Evolutionary conservation across 2,888 invertebrate genomes (phyloP).

Genomic region (Hemicrepidius hirtus): DNA sequence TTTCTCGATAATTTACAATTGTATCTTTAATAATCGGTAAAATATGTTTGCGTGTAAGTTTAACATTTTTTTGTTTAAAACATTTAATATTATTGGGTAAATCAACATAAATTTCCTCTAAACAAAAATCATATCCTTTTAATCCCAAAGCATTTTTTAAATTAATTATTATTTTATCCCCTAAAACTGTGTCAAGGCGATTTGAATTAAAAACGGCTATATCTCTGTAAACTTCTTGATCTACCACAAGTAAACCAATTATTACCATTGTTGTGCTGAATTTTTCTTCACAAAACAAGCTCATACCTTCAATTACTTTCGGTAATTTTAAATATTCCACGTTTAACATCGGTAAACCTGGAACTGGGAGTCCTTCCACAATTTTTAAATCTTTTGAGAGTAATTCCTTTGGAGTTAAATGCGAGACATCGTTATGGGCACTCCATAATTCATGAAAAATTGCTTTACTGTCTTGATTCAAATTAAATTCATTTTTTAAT

Average conservation of each 20-base stretch:
- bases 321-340: slow-evolving; percentile 75
- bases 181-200: slow-evolving; percentile 65
- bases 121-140: slow-evolving; percentile 68
- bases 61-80: slow-evolving; percentile 76
- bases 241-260: slow-evolving; percentile 77
- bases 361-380: slow-evolving; percentile 73
- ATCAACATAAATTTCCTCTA: slow-evolving; percentile 67
- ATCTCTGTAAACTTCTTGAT: slow-evolving; percentile 74
- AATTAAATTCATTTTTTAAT: slow-evolving; percentile 75
- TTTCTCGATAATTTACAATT: slow-evolving; percentile 24
- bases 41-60: slow-evolving; percentile 81
- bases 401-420: slow-evolving; percentile 79
- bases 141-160: slow-evolving; percentile 59
- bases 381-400: slow-evolving; percentile 86
- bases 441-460: slow-evolving; percentile 75
- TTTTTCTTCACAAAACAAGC: slow-evolving; percentile 71
- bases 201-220: slow-evolving; percentile 72
- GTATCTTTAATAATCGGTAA: slow-evolving; percentile 77
- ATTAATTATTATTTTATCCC: slow-evolving; percentile 67
- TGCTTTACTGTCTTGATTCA: slow-evolving; percentile 69
- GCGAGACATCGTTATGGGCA: slow-evolving; percentile 81
- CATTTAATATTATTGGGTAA: slow-evolving; percentile 73
- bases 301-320: slow-evolving; percentile 73
- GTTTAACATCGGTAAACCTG: slow-evolving; percentile 78
- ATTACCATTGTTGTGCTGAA: slow-evolving; percentile 74